Evolutionary conservation across 2,113 vertebrate genomes (phyloP).

Genomic region (Myotis brandtii): DNA sequence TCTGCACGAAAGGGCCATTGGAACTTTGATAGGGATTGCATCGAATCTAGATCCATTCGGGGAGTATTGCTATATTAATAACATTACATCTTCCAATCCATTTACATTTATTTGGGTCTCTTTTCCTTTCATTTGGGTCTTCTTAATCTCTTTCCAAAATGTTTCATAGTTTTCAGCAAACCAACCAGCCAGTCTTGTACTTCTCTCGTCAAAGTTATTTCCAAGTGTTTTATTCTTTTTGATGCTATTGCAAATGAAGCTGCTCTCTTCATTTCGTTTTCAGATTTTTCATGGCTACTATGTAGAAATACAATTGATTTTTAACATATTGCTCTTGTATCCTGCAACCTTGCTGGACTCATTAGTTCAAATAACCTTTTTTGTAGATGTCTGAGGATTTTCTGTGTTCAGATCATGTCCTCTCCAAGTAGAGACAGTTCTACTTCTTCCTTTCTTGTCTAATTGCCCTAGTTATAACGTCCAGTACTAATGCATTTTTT

Average conservation of each 20-base stretch:
- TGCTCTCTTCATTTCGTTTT: background rate
- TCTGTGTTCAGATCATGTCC: background rate
- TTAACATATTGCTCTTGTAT: background rate
- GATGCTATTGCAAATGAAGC: no score
- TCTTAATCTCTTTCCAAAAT: background rate
- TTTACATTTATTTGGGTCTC: background rate
- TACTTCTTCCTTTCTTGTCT: background rate
- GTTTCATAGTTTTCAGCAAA: background rate
- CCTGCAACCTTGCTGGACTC: no score
- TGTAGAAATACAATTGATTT: background rate
- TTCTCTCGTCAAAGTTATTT: background rate
- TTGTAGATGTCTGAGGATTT: background rate
- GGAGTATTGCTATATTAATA: background rate
- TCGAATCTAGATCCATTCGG: background rate
- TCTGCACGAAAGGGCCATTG: no score
- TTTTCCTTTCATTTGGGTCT: background rate
- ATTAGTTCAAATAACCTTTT: background rate
- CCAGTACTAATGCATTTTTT: background rate
- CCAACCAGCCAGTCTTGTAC: background rate
- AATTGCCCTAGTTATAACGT: background rate
- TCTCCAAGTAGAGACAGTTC: background rate
- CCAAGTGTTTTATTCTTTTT: no score
- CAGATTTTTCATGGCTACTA: background rate
- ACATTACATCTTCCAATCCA: constrained; percentile 5
- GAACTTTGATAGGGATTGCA: no score